A percentile compares a stretch with the other conserved stretches of the same genome.
Conservation (phyloP, 2,888 invertebrate species). For the Morinoia aosen region DNA sequence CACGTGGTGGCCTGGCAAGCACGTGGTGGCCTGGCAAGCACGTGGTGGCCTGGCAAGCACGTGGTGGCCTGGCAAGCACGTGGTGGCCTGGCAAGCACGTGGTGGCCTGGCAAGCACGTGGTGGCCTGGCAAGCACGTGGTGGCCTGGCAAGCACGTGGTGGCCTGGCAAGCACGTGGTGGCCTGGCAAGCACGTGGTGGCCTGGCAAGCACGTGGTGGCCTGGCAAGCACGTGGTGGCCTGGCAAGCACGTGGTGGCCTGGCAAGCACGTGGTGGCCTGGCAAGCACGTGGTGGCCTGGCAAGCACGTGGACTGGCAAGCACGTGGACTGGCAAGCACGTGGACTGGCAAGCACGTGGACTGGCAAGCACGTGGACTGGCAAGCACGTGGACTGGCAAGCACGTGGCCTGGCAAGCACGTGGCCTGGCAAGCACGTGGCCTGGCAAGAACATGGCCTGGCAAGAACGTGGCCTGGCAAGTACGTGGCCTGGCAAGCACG, state of each 20-base stretch:
- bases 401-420: neutral
- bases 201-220: no score
- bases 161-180: neutral
- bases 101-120: no score
- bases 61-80: neutral
- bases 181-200: no score
- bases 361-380: no score
- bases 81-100: no score
- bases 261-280: neutral
- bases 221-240: neutral
- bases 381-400: no score
- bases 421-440: neutral
- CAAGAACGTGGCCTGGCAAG: neutral
- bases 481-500: no score
- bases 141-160: neutral
- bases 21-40: neutral
- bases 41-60: neutral
- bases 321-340: neutral
- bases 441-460: no score
- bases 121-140: neutral
- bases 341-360: neutral
- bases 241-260: neutral
- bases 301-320: neutral
- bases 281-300: no score
- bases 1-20: no score